Evolutionary conservation across 2,113 vertebrate genomes (phyloP).

Genomic region (sheep (Ovis aries)): ARS-UI_Ramb_v3.0 NC_056054.1:63435001-63435500

Average conservation of each 20-base stretch:
- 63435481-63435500: not conserved
- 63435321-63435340: not conserved
- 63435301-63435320: not conserved
- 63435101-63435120: not conserved
- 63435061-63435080: not conserved
- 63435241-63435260: not conserved
- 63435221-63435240: not conserved
- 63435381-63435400: not conserved
- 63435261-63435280: not conserved
- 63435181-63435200: not conserved
- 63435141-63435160: not conserved
- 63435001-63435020: rapidly evolving
- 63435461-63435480: not conserved
- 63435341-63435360: not conserved
- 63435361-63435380: not conserved
- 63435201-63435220: not conserved
- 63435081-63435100: not conserved
- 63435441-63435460: not conserved
- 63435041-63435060: not conserved
- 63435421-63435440: rapidly evolving
- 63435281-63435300: not conserved
- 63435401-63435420: rapidly evolving
- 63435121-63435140: not conserved
- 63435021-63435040: not conserved
- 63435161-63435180: not conserved